phyloP scores from a whole-genome alignment of 2,888 invertebrate species.

The Bhutanitis thaidina region DNA sequence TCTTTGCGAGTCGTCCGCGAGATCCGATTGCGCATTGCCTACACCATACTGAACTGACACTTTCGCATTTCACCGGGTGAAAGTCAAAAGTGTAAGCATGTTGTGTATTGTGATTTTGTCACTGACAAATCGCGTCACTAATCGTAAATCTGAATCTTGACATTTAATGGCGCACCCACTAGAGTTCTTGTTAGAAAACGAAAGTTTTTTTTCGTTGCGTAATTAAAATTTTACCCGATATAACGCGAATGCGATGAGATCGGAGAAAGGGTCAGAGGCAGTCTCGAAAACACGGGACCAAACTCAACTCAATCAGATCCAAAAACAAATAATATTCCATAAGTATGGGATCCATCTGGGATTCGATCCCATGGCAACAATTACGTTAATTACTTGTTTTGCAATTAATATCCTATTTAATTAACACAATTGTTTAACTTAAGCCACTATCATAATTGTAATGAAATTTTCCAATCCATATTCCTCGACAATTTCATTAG shows the following conservation, averaged over 20 bases:
- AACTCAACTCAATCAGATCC: too few species aligned
- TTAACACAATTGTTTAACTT: too few species aligned
- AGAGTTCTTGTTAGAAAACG: slow-evolving; percentile 47
- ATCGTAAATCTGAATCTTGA: slow-evolving; percentile 63
- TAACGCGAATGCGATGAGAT: too few species aligned
- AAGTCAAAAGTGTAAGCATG: slow-evolving; percentile 49
- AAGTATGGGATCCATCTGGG: too few species aligned
- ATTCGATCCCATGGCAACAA: too few species aligned
- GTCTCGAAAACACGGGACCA: too few species aligned
- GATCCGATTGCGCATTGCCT: slow-evolving; percentile 17
- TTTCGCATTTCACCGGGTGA: slow-evolving; percentile 71
- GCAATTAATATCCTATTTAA: too few species aligned
- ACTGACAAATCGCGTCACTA: slow-evolving; percentile 61
- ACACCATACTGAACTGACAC: slow-evolving; percentile 33
- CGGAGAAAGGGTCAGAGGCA: too few species aligned
- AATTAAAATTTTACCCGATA: slow-evolving; percentile 29
- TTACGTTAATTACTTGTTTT: too few species aligned
- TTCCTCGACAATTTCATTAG: not conserved
- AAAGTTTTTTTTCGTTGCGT: slow-evolving; percentile 50
- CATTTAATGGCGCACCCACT: slow-evolving; percentile 58
- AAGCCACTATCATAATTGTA: too few species aligned
- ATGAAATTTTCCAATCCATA: too few species aligned
- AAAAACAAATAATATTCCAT: too few species aligned
- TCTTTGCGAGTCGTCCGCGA: slow-evolving; percentile 41
- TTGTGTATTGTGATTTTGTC: slow-evolving; percentile 71